These are phyloP conservation scores for Muraenolepis orangiensis DNA, from an alignment of 2,797 vertebrate genomes.

Conservation along the genomic window DNA sequence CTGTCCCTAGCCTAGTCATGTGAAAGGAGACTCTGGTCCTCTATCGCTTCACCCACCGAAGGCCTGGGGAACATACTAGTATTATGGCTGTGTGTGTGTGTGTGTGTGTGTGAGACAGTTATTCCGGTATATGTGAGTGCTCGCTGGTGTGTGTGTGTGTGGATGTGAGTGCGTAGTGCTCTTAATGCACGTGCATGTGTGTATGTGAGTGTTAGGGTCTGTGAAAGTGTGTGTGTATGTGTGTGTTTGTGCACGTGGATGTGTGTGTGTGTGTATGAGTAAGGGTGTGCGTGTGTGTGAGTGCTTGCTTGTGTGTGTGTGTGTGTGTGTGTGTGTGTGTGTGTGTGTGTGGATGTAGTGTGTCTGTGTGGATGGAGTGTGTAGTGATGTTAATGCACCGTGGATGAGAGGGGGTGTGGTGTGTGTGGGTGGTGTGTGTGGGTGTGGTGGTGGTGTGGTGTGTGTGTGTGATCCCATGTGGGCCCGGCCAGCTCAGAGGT, in stretches of 20 bases:
- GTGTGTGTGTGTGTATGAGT: not conserved
- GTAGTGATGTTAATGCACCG: slow-evolving; percentile 59
- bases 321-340: slow-evolving; percentile 22
- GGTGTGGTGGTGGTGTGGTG: too few relatives aligned
- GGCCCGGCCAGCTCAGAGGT: too few relatives aligned
- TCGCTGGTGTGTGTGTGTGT: slow-evolving; percentile 6
- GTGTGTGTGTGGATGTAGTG: slow-evolving; percentile 21
- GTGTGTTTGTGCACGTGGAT: too few relatives aligned
- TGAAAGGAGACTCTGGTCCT: slow-evolving; percentile 43
- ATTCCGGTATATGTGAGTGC: too few relatives aligned
- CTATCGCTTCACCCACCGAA: slow-evolving; percentile 28
- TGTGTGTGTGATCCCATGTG: not conserved
- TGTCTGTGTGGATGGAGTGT: slow-evolving; percentile 17
- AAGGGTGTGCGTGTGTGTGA: slow-evolving; percentile 20
- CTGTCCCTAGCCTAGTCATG: slow-evolving; percentile 32
- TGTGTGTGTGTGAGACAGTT: slow-evolving; percentile 25
- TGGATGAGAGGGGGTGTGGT: not conserved
- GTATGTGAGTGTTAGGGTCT: too few relatives aligned
- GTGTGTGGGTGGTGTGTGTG: not conserved
- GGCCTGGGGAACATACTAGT: slow-evolving; percentile 38
- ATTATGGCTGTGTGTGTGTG: slow-evolving; percentile 27
- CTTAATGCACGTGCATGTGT: slow-evolving; percentile 51
- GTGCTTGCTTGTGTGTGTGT: slow-evolving; percentile 23
- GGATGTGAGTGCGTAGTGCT: slow-evolving; percentile 36
- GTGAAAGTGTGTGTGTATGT: not conserved